These are phyloP conservation scores for Paratrypauchen microcephalus DNA, from an alignment of 2,797 vertebrate species.

Conservation along the genomic window DNA sequence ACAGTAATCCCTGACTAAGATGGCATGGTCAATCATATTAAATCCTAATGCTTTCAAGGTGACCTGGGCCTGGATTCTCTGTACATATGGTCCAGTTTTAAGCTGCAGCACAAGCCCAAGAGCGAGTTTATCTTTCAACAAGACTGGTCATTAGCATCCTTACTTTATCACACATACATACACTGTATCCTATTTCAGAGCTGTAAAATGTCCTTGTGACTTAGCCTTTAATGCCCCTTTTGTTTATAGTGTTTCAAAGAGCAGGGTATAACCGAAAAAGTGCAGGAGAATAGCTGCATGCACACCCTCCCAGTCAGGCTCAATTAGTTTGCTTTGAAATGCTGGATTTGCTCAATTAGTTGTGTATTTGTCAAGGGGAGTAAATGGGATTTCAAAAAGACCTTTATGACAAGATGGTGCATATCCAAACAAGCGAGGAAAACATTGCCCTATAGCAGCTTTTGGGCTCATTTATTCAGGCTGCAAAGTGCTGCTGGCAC, in stretches of 20 bases:
- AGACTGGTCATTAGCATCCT: conserved; percentile 25
- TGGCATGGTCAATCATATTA: conserved; percentile 67
- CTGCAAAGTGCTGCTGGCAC: conserved; percentile 31
- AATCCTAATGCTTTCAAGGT: conserved; percentile 75
- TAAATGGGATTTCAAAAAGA: conserved; percentile 57
- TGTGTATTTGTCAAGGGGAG: conserved; percentile 50
- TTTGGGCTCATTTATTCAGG: conserved; percentile 47
- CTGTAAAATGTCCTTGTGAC: neutral
- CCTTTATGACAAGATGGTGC: conserved; percentile 33
- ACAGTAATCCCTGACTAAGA: conserved; percentile 70
- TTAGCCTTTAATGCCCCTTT: conserved; percentile 33
- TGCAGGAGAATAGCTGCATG: conserved; percentile 29
- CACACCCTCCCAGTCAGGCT: conserved; percentile 38
- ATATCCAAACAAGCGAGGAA: conserved; percentile 31
- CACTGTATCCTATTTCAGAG: conserved; percentile 5
- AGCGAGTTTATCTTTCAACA: conserved; percentile 47
- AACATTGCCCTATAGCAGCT: conserved; percentile 32
- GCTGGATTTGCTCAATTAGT: conserved; percentile 49
- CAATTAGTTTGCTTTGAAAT: conserved; percentile 60
- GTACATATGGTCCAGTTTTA: conserved; percentile 62
- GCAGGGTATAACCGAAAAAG: conserved; percentile 31
- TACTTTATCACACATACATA: conserved; percentile 16
- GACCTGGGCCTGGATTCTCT: conserved; percentile 58
- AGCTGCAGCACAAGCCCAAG: conserved; percentile 44
- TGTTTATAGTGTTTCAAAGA: conserved; percentile 35